Percentiles rank a stretch among this genome's conserved stretches.
Conservation (phyloP, 1,140 invertebrate species). For the Drosophila bocqueti region DNA sequence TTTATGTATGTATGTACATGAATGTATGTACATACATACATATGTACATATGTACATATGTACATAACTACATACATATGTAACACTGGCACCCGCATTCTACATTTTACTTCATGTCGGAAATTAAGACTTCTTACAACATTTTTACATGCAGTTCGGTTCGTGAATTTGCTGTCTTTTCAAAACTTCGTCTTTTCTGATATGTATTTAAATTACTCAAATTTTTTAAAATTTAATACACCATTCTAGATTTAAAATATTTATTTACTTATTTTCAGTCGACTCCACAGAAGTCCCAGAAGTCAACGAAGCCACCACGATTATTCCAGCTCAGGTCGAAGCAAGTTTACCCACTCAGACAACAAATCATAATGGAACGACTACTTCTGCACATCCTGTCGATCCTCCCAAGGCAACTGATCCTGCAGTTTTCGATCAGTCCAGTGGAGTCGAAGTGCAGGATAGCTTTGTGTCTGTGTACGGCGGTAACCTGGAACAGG, state of each 20-base stretch:
- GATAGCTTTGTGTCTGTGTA: constrained; percentile 56
- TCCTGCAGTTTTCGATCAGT: constrained; percentile 1
- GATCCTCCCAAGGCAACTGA: constrained; percentile 4
- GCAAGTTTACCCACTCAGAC: constrained; percentile 5
- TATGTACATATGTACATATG: not conserved
- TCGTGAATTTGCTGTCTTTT: not conserved
- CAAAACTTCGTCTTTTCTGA: not conserved
- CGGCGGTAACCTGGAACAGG: constrained; percentile 58
- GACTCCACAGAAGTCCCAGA: constrained; percentile 48
- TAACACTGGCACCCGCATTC: too few species aligned
- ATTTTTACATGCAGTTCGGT: not conserved
- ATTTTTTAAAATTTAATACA: too few species aligned
- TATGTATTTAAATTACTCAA: not conserved
- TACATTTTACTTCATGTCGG: not conserved
- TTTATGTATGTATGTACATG: too few species aligned
- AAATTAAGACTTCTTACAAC: not conserved
- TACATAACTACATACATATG: too few species aligned
- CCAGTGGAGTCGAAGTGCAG: not conserved
- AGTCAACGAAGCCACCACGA: constrained; percentile 36
- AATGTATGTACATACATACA: not conserved
- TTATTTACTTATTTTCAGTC: constrained; percentile 26
- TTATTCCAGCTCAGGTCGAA: constrained; percentile 29
- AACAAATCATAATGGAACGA: constrained; percentile 31
- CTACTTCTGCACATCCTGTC: not conserved
- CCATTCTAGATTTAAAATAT: not conserved